Evolutionary conservation across 2,797 vertebrate genomes (phyloP), one percentile per base, ranked within the genome.

Genomic region (Pangasius macronema): DNA sequence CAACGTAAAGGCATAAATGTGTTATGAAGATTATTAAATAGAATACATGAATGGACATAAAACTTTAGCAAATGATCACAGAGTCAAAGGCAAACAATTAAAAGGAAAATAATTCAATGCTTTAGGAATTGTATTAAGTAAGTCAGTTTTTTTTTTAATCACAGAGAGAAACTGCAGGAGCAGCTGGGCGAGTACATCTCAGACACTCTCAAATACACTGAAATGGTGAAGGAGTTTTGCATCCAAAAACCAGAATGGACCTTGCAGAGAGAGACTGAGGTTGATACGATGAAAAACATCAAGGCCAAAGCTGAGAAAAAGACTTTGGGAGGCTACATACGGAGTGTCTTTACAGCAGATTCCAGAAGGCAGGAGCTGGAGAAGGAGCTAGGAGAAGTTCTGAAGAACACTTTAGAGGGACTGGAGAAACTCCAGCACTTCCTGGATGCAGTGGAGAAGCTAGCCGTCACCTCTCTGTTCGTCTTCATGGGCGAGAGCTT

Each of bases 361-460:
- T 86, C 46, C 55, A 91, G 42, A 55, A 85, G 13, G 1, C 88
- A 16, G 27, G 83, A 89, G 83, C 91, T 95, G 89, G 86, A 92
- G 91, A 82, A 92, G 46, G 90, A 95, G 91, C 94, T 96, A 61
- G 82, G 14, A 0, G 39, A 39, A 4, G 90, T 94, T 76, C 59
- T 95, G 59, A 87, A 91, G 51, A 83, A 88, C 79, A 93, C 93
- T 63, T 63, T 93, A 86, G 68, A 39, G 4, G 93, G 94, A 2
- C 88, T 96, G 90, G 88, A 93, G 91, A 75, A 91, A 76, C 93
- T 96, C 0, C 2, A 90, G 16, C 1, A 18, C 85, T 95, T 95
- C 84, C 89, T 95, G 92, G 93, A 94, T 46, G 93, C 93, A 18
- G 83, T 95, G 89, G 95, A 95, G 92, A 94, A 90, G 85, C 93